phyloP scores from a whole-genome alignment of 2,888 invertebrate species.

The Leptogaster cylindrica region DNA sequence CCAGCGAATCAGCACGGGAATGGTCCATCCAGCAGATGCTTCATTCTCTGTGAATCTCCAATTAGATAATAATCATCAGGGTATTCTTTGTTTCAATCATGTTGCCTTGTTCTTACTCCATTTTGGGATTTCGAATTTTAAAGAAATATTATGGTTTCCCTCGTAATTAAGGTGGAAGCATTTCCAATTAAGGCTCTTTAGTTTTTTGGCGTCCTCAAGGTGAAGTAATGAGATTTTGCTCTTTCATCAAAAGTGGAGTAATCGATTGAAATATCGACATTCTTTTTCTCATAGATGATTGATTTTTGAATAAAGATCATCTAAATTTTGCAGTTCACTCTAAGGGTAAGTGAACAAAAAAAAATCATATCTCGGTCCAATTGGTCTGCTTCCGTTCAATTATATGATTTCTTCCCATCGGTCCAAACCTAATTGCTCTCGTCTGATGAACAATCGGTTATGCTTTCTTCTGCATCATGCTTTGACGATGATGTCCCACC shows the following conservation, averaged over 20 bases:
- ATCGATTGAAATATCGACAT: neutral
- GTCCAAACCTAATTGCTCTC: slow-evolving; percentile 1
- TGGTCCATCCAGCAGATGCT: neutral
- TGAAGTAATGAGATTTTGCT: neutral
- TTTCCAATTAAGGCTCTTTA: no score
- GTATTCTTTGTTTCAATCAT: neutral
- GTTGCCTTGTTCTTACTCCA: neutral
- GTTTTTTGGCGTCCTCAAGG: neutral
- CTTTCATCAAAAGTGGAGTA: neutral
- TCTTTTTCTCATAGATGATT: no score
- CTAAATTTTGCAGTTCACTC: no score
- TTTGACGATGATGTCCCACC: no score
- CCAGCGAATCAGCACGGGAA: neutral
- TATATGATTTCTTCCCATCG: slow-evolving; percentile 17
- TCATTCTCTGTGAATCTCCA: neutral
- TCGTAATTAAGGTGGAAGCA: slow-evolving; percentile 2
- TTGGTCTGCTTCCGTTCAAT: slow-evolving; percentile 18
- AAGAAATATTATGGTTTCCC: slow-evolving; percentile 3
- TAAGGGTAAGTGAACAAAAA: neutral
- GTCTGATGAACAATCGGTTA: slow-evolving; percentile 9
- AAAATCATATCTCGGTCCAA: slow-evolving; percentile 5
- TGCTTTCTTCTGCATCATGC: slow-evolving; percentile 7
- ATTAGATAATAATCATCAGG: neutral
- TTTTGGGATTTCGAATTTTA: slow-evolving; percentile 4
- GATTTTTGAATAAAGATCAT: no score